Base-by-base conservation (phyloP, 2,888 invertebrate genomes). In the Drosophila fulvimacula region DNA sequence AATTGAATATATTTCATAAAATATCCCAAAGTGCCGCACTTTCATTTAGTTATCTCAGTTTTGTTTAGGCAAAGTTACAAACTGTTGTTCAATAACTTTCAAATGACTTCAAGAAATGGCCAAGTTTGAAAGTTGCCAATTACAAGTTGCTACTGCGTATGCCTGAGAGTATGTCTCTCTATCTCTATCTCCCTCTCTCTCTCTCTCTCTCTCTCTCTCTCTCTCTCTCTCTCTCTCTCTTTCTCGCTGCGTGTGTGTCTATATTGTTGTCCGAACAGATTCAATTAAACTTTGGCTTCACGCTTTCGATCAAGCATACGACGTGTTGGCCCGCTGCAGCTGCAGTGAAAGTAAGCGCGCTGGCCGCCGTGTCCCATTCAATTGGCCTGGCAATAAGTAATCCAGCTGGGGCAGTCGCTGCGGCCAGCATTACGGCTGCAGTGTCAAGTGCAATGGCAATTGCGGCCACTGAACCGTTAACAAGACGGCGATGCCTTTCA, bases 201-300 rank as follows among this genome's bases (percentile, higher is more conserved):
- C 21, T n/a, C n/a, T 21, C 41, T 2, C 17, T 5, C 19, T 11
- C 41, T 11, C 11, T 5, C 19, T 19, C 19, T 41, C 41, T 5
- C 19, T 2, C 41, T 19, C 19, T 11, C 10, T 10, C 10, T 10
- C 4, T 38, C 19, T 41, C 41, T 6, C 19, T 2, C 41, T 13
- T 6, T 13, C 10, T 11, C 5, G 5, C 2, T 39, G 32, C 32
- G 49, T 19, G 17, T 32, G 27, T 11, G n/a, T 32, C 46, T 44
- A 21, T 7, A 64, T 71, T 84, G 82, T 67, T 70, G 73, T 34
- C 70, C 80, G 73, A 78, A 80, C 70, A 77, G 73, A 82, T 83
- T 83, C 88, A 83, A 83, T 83, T 83, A 88, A 86, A 88, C 83
- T 88, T 86, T 88, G 71, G 66, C 89, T 88, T 85, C 77, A 85